Evolutionary conservation across 2,113 vertebrate genomes (phyloP).

Genomic region (Fulica atra): DNA sequence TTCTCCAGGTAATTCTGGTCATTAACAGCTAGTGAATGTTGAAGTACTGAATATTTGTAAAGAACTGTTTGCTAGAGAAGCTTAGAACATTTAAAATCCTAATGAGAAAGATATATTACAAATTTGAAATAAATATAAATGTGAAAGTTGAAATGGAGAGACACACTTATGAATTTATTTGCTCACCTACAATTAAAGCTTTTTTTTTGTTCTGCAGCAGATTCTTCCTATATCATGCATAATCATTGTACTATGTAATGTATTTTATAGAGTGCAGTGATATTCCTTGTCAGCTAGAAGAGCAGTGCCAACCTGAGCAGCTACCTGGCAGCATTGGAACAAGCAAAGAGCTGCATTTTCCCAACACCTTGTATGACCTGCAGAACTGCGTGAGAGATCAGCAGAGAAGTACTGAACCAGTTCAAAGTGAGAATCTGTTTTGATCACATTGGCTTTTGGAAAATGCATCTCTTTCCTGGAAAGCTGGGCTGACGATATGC

Average conservation of each 20-base stretch:
- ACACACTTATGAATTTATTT: neutral
- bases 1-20: neutral
- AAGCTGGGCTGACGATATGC: neutral
- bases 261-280: slow-evolving; percentile 26
- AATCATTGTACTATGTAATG: slow-evolving; percentile 18
- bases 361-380: neutral
- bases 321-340: neutral
- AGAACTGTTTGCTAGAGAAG: neutral
- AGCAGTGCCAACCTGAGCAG: slow-evolving; percentile 15
- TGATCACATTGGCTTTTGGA: neutral
- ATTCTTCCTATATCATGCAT: slow-evolving; percentile 22
- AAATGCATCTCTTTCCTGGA: neutral
- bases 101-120: neutral
- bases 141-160: neutral
- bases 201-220: slow-evolving; percentile 16
- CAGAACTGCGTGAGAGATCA: slow-evolving; percentile 4
- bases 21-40: neutral
- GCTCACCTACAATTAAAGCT: neutral
- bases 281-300: slow-evolving; percentile 35
- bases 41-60: neutral
- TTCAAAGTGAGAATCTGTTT: neutral
- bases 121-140: neutral
- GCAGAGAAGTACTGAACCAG: neutral
- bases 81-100: neutral
- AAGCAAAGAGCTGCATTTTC: neutral